These are phyloP conservation scores for Spilogale gracilis DNA, from an alignment of 2,113 vertebrate species.

Conservation along the genomic window DNA sequence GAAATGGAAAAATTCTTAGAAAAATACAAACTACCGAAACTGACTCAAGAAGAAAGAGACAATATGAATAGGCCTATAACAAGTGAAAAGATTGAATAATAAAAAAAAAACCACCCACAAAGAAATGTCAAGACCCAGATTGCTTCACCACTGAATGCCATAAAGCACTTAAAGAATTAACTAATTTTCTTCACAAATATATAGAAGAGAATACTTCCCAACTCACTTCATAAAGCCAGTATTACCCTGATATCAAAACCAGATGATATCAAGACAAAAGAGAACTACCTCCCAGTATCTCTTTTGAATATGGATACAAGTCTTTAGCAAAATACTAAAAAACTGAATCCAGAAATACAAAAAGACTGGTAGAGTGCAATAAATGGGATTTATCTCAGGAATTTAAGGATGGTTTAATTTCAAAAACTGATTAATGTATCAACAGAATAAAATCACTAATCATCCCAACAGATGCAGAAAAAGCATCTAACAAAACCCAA, in stretches of 20 bases:
- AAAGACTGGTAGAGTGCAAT: not conserved
- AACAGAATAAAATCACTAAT: not conserved
- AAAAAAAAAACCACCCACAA: not conserved
- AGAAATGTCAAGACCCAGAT: not conserved
- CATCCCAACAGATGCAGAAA: not conserved
- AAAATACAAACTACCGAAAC: not conserved
- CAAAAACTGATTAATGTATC: not conserved
- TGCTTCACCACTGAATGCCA: not conserved
- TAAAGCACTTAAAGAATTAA: not conserved
- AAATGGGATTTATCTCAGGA: not conserved
- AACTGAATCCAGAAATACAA: not conserved
- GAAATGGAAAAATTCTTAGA: not conserved
- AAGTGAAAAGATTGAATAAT: not conserved
- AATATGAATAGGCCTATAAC: not conserved
- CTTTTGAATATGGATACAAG: not conserved
- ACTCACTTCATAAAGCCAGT: not conserved
- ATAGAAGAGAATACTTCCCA: not conserved
- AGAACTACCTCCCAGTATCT: not conserved
- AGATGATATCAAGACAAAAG: not conserved
- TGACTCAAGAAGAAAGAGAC: not conserved
- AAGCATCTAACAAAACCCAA: not conserved
- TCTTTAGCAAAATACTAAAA: not conserved
- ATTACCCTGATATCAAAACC: not conserved
- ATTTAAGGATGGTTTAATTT: not conserved
- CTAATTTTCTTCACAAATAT: not conserved